Base-by-base conservation (phyloP, 2,113 vertebrate genomes). In the Pyxicephalus adspersus region DNA sequence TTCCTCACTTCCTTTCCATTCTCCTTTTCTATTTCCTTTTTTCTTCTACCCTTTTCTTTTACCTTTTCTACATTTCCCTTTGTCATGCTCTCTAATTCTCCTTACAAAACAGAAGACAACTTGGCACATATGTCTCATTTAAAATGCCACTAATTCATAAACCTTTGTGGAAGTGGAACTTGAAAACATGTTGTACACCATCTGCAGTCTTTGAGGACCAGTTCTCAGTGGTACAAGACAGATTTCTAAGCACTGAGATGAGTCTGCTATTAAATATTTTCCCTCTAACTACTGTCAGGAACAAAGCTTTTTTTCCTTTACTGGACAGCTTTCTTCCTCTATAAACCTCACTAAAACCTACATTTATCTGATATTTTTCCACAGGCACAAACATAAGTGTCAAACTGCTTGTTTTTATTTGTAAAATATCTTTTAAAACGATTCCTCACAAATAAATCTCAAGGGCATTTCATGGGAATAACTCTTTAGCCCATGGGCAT, bases 301-400 rank as follows among this genome's bases (percentile, higher is more conserved):
- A 29, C 54, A 20, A 13, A 51, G 19, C 16, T 34, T 54, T n/a
- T 34, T 1, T 52, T n/a, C n/a, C 22, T 26, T 17, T 22, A 13
- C 20, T 23, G 25, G 20, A 17, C 16, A 51, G 23, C 26, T 61
- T 50, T 76, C 58, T 76, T 7, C 11, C 26, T n/a, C 38, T 54
- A 29, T 22, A 45, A 20, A 51, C 50, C 38, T 20, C 23, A 26
- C 20, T 23, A 64, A 50, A 51, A 38, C 34, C 9, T 19, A 23
- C 26, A 45, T 63, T 57, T 45, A 45, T 45, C 15, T 45, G 38
- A 45, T 45, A n/a, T 76, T 13, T 15, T 26, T 51, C 17, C 60
- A 17, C 55, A 45, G 72, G 29, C 72, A 26, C 73, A 61, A 23
- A 75, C 50, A 64, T 75, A 74, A 58, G 57, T 45, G 73, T 23